Percentiles rank a stretch among this genome's conserved stretches.
phyloP scores from a whole-genome alignment of 2,113 vertebrate genomes.

The Plotosus lineatus region DNA sequence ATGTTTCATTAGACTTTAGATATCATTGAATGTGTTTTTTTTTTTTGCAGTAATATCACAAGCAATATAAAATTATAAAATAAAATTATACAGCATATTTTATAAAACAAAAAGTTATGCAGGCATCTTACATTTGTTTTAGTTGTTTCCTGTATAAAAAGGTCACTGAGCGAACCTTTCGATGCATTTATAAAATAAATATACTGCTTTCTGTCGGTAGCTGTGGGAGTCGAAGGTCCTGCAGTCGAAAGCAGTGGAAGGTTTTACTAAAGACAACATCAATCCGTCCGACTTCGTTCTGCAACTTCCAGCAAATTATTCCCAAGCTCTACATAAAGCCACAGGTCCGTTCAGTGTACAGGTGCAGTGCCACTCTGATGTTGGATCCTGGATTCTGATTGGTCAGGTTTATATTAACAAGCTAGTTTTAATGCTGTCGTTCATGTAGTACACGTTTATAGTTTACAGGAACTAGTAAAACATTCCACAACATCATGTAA shows the following conservation, averaged over 20 bases:
- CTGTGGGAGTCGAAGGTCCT: constrained; percentile 93
- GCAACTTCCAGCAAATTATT: constrained; percentile 78
- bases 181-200: neutral
- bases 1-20: no score
- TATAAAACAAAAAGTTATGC: no score
- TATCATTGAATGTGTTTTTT: no score
- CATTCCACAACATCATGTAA: neutral
- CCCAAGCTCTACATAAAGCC: constrained; percentile 70
- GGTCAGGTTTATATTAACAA: neutral
- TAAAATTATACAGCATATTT: no score
- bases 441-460: neutral
- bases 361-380: neutral
- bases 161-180: no score
- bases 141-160: no score
- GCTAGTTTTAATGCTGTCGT: neutral
- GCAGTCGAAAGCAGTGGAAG: constrained; percentile 92
- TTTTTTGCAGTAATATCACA: no score
- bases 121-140: no score
- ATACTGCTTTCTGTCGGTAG: constrained; percentile 62
- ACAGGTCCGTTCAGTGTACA: constrained; percentile 66
- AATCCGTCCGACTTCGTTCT: constrained; percentile 77
- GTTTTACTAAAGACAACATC: constrained; percentile 77
- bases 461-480: neutral
- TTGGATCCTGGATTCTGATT: neutral
- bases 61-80: no score